phyloP scores from a whole-genome alignment of 1,140 invertebrate genomes.

The Reticulitermes speratus region DNA sequence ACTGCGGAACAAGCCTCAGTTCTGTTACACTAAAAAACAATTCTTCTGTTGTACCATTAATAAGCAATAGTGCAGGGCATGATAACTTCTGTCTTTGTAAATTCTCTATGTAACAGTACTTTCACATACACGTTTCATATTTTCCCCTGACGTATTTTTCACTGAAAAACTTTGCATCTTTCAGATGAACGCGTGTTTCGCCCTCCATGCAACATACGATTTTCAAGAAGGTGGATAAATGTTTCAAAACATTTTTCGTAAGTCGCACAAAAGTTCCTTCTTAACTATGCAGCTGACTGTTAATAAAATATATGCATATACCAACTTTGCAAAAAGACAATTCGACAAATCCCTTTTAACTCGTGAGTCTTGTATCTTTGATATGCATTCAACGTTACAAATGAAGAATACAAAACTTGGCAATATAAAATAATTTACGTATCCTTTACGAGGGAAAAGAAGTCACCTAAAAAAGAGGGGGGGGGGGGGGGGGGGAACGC shows the following conservation, averaged over 20 bases:
- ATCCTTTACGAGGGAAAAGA: not conserved
- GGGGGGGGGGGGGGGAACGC: no score
- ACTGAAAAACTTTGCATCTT: no score
- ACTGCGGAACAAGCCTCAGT: no score
- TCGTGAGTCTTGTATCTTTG: not conserved
- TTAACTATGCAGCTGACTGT: not conserved
- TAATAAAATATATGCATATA: not conserved
- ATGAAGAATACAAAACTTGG: not conserved
- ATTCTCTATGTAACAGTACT: no score
- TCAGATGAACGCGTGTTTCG: no score
- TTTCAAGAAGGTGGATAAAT: not conserved
- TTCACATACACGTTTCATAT: no score
- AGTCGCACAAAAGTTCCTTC: not conserved
- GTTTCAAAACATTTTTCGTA: slow-evolving; percentile 2
- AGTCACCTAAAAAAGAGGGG: not conserved
- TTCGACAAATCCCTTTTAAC: not conserved
- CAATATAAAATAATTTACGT: not conserved
- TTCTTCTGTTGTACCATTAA: no score
- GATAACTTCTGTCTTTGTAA: no score
- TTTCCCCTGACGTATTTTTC: no score
- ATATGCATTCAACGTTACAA: not conserved
- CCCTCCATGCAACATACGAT: not conserved
- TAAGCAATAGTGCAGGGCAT: no score
- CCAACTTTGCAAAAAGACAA: slow-evolving; percentile 2
- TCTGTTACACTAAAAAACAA: no score